These are phyloP conservation scores for Cepphus grylle DNA, from an alignment of 2,113 vertebrate species.

Conservation along the genomic window DNA sequence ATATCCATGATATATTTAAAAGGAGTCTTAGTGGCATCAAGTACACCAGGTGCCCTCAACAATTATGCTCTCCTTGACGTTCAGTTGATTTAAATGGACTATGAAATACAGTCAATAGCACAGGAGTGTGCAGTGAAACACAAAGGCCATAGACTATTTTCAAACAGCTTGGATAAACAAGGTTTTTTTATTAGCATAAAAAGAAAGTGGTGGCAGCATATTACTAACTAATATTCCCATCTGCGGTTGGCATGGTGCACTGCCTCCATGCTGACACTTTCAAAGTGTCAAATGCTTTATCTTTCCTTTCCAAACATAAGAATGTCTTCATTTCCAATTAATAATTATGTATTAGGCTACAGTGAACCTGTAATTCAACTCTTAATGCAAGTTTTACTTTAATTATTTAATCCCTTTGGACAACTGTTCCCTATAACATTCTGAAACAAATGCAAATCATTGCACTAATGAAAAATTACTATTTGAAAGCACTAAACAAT, in stretches of 20 bases:
- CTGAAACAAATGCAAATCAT: constrained; percentile 33
- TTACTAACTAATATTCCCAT: neutral
- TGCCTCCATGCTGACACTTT: neutral
- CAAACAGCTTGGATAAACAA: neutral
- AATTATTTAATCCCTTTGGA: constrained; percentile 9
- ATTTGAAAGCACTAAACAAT: constrained; percentile 10
- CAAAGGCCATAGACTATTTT: neutral
- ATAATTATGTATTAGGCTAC: neutral
- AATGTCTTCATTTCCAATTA: neutral
- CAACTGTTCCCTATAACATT: constrained; percentile 25
- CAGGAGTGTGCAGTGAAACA: neutral
- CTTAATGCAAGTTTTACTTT: constrained; percentile 14
- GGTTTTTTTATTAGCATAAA: neutral
- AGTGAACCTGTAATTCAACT: constrained; percentile 34
- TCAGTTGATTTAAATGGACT: neutral
- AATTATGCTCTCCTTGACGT: neutral
- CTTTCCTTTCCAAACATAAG: neutral
- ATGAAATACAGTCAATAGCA: neutral
- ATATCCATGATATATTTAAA: neutral
- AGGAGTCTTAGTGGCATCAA: neutral
- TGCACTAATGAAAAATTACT: constrained; percentile 24
- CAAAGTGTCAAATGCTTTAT: neutral
- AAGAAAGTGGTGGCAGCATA: neutral
- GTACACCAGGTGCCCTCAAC: neutral
- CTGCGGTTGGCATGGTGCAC: neutral